Evolutionary conservation across 2,113 vertebrate species (phyloP), one percentile per base, ranked within the genome.

Genomic region (Ctenomys sociabilis): DNA sequence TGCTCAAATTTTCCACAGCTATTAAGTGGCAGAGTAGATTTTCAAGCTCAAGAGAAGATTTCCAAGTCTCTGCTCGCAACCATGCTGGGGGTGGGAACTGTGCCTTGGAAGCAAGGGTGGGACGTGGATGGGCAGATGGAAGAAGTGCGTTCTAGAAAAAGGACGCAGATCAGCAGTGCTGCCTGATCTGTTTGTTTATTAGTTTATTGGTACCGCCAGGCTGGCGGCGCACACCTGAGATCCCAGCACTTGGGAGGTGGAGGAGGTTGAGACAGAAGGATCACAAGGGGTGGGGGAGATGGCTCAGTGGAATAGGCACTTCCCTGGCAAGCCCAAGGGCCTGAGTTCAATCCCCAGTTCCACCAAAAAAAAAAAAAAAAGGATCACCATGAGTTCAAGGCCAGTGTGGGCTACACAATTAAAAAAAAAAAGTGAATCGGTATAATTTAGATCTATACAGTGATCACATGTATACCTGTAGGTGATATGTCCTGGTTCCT

Each of bases 1-100:
- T 93, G n/a, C 61, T 75, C 59, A 59, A 32, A 82, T 28, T 95
- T 96, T 91, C 81, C 61, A 85, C 52, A 84, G 43, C 43, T 94
- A 21, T 70, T 54, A 89, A 68, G 61, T 35, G 54, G 30, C 70
- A 81, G 73, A 81, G 77, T 77, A n/a, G 57, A 93, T 78, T 72
- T 89, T 93, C 43, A 90, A 73, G 35, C 28, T 63, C n/a, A 70
- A 63, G 52, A 81, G 30, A 59, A 85, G 37, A 37, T 2, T 17
- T 64, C 32, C 78, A 40, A 90, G n/a, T 1, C 52, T 63, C 32
- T 91, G 45, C 49, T 89, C 28, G 68, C 66, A 82, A 63, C 85
- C 43, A 26, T 13, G 64, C 54, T 21, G 49, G 64, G 78, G 88
- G 49, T 22, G 22, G 57, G 22, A 57, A n/a, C 70, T 85, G 17